phyloP scores from a whole-genome alignment of 1,140 invertebrate genomes.

The Carposina sasakii region DNA sequence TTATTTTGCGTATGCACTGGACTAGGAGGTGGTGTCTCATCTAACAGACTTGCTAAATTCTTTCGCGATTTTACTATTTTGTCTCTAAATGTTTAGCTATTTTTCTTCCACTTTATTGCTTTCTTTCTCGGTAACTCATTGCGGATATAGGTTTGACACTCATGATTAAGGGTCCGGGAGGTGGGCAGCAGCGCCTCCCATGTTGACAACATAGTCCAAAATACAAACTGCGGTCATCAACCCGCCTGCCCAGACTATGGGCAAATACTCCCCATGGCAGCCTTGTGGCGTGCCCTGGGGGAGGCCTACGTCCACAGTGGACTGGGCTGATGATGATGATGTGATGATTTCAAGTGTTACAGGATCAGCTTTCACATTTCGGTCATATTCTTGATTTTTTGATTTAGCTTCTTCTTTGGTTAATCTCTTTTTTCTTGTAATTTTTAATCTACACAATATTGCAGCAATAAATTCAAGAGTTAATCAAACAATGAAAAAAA shows the following conservation, averaged over 20 bases:
- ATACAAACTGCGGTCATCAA: too few species aligned
- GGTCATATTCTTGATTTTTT: slow-evolving; percentile 10
- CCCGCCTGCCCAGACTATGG: too few species aligned
- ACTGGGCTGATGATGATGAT: too few species aligned
- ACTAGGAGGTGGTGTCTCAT: slow-evolving; percentile 1
- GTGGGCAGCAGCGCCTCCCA: too few species aligned
- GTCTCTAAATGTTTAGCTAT: neutral
- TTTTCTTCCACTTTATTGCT: neutral
- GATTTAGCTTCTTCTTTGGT: slow-evolving; percentile 18
- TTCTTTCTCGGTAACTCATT: neutral
- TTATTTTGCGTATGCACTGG: neutral
- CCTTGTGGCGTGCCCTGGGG: too few species aligned
- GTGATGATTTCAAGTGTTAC: neutral
- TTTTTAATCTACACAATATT: slow-evolving; percentile 13
- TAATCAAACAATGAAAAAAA: slow-evolving; percentile 13
- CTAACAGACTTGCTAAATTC: neutral
- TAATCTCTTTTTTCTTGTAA: slow-evolving; percentile 14
- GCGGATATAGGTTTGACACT: neutral
- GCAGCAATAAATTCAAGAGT: slow-evolving; percentile 13
- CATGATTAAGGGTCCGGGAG: too few species aligned
- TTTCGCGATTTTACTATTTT: neutral
- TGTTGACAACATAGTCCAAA: too few species aligned
- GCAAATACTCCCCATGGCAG: too few species aligned
- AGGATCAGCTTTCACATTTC: neutral
- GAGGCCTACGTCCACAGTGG: too few species aligned